phyloP scores from a whole-genome alignment of 2,888 invertebrate species.

The Acrobasis suavella region DNA sequence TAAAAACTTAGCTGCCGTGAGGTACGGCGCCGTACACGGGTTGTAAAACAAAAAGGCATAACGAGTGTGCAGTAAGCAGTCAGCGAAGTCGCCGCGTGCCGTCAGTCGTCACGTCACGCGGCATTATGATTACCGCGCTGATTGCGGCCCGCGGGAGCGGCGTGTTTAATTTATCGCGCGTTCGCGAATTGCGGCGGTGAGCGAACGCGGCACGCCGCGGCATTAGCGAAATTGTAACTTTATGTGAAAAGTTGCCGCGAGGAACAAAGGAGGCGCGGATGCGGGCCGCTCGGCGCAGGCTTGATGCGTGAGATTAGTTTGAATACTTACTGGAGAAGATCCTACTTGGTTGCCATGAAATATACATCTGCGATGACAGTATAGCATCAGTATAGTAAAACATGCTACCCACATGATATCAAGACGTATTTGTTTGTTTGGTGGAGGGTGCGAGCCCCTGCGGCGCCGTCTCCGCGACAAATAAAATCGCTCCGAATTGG shows the following conservation, averaged over 20 bases:
- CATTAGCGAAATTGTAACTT: conserved; percentile 2
- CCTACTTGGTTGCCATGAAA: background rate
- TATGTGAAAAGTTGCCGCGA: background rate
- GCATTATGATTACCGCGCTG: background rate
- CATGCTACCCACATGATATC: background rate
- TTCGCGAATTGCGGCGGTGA: background rate
- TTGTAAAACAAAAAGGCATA: background rate
- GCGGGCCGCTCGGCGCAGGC: background rate
- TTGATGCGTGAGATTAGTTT: background rate
- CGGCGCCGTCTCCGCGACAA: conserved; percentile 36
- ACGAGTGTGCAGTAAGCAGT: background rate
- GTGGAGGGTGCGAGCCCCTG: conserved; percentile 24
- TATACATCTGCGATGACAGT: too few relatives aligned
- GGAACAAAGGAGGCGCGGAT: background rate
- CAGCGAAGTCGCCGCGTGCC: too few relatives aligned
- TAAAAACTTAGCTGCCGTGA: background rate
- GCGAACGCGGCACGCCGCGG: background rate
- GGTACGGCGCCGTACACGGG: background rate
- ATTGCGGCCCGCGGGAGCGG: conserved; percentile 1
- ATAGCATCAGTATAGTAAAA: background rate
- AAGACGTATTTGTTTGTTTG: conserved; percentile 7
- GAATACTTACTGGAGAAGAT: too few relatives aligned
- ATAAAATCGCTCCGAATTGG: conserved; percentile 48
- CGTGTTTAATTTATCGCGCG: conserved; percentile 32
- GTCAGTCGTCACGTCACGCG: too few relatives aligned